Base-by-base conservation (phyloP, 2,113 vertebrate species). In the Toxostoma redivivum region DNA sequence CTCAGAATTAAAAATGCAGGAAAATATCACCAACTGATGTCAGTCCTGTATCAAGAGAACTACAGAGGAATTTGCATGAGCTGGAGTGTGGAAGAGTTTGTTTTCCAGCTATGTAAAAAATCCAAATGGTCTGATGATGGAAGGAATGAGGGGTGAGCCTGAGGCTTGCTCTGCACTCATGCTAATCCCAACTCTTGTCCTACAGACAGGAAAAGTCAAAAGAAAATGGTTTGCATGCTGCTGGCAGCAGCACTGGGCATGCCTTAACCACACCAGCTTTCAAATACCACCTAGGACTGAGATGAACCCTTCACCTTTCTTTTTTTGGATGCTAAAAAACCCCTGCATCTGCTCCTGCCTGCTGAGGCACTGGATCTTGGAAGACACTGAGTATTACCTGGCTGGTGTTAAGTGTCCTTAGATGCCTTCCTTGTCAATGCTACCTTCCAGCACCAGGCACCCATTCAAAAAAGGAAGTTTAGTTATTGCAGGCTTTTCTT, bases 241-340 rank as follows among this genome's bases (percentile, higher is more conserved):
- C 54, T 91, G 96, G 91, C 82, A 90, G 20, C 83, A 86, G 64
- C 3, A 5, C 54, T 62, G 87, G 90, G 81, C 93, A 85, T 87
- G 96, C 61, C 87, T 81, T 94, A 94, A 92, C 72, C 47, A 33
- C 20, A 27, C 7, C 23, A 67, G 77, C 81, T 78, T 60, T 85
- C 71, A 95, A 78, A 92, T 64, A 89, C 81, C 84, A 92, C 87
- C 93, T 54, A 86, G 58, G 62, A 62, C 20, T 70, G 51, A 30
- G 33, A 70, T 92, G 83, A 96, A 95, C 89, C 83, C 42, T 94
- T 96, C 83, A 89, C 93, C 72, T 86, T 88, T 73, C 91, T 91
- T 77, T 81, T 86, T 90, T 80, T 86, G 54, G 58, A 70, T 81
- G 64, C 31, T 86, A 31, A 92, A 79, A 82, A 25, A 2, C 25